Evolutionary conservation across 35 echinoderm and acorn worm species (phyloP).

Genomic region (Antedon bifida): DNA sequence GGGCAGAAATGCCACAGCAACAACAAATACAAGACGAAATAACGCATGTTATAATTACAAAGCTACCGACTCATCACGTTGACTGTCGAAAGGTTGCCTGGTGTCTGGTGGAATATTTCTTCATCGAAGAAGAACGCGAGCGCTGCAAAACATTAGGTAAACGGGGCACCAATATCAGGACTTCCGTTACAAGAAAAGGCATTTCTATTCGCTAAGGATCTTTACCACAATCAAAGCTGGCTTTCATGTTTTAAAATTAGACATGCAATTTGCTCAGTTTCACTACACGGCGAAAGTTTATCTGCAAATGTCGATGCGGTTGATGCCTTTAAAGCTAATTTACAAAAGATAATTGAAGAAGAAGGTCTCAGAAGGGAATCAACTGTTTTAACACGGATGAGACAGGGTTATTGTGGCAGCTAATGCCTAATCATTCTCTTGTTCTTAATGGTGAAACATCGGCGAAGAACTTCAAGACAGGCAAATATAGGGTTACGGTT

Average conservation of each 20-base stretch:
- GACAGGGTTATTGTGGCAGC: neutral
- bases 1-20: too few species aligned
- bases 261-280: neutral
- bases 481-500: conserved; percentile 6
- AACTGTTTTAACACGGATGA: conserved; percentile 6
- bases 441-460: neutral
- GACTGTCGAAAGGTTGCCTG: too few species aligned
- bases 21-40: too few species aligned
- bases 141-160: neutral
- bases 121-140: too few species aligned
- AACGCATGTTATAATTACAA: too few species aligned
- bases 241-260: too few species aligned
- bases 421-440: conserved; percentile 3
- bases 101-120: too few species aligned
- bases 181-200: neutral
- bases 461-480: neutral
- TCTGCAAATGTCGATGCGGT: neutral
- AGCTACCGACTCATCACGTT: too few species aligned
- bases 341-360: neutral
- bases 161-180: neutral
- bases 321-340: neutral
- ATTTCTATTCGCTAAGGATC: neutral
- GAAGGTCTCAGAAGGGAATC: conserved; percentile 1
- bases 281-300: neutral
- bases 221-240: neutral